phyloP scores from a whole-genome alignment of 2,113 vertebrate genomes.

The Oncorhynchus tshawytscha region DNA sequence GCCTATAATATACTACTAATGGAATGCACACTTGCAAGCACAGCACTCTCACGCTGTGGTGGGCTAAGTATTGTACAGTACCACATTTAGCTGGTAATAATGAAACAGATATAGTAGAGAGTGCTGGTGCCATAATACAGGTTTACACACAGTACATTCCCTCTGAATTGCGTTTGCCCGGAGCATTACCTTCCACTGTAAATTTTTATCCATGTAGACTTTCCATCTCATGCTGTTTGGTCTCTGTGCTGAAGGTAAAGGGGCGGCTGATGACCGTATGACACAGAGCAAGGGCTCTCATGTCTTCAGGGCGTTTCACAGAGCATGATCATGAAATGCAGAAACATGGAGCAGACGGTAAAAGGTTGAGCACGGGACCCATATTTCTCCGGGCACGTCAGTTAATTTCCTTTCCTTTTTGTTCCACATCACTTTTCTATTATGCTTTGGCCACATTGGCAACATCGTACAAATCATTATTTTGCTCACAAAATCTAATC shows the following conservation, averaged over 20 bases:
- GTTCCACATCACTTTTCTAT: slow-evolving; percentile 72
- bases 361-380: slow-evolving; percentile 71
- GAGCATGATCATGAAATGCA: slow-evolving; percentile 69
- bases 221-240: slow-evolving; percentile 75
- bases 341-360: slow-evolving; percentile 66
- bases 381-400: slow-evolving; percentile 64
- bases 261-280: slow-evolving; percentile 59
- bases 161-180: slow-evolving; percentile 64
- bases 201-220: slow-evolving; percentile 78
- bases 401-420: slow-evolving; percentile 65
- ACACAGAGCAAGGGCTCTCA: slow-evolving; percentile 67
- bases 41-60: neutral
- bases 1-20: neutral
- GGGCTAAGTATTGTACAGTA: slow-evolving; percentile 19
- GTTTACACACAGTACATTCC: slow-evolving; percentile 59
- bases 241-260: slow-evolving; percentile 62
- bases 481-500: slow-evolving; percentile 73
- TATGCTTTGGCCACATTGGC: slow-evolving; percentile 67
- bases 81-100: slow-evolving; percentile 37
- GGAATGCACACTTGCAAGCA: neutral
- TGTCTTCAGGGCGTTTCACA: slow-evolving; percentile 72
- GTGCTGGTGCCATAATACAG: slow-evolving; percentile 53
- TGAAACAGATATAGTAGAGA: slow-evolving; percentile 43
- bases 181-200: slow-evolving; percentile 66
- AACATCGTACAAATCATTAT: slow-evolving; percentile 74